Evolutionary conservation across 2,888 invertebrate species (phyloP).

Genomic region (Brassicogethes aeneus): DNA sequence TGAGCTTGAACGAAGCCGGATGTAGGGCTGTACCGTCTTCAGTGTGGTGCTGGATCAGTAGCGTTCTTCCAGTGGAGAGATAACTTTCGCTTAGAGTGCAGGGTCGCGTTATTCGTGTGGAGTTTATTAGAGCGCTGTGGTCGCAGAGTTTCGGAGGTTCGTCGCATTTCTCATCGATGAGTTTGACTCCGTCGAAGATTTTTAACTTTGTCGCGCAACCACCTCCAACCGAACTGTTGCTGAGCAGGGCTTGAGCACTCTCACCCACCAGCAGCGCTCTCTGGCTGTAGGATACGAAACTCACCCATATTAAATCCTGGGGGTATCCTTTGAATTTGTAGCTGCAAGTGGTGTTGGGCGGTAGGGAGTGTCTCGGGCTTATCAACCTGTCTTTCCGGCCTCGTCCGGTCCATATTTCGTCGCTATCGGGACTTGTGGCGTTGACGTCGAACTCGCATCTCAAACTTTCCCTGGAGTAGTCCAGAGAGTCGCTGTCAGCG

Average conservation of each 20-base stretch:
- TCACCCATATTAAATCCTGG: slow-evolving; percentile 77
- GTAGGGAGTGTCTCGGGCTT: slow-evolving; percentile 75
- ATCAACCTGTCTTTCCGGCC: slow-evolving; percentile 65
- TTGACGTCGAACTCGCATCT: slow-evolving; percentile 70
- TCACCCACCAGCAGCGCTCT: slow-evolving; percentile 58
- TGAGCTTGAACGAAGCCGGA: slow-evolving; percentile 61
- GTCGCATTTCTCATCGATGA: slow-evolving; percentile 66
- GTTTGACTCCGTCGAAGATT: slow-evolving; percentile 63
- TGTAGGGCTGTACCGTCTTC: slow-evolving; percentile 71
- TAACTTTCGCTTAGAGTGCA: slow-evolving; percentile 76
- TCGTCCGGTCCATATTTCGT: slow-evolving; percentile 46
- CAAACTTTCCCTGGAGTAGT: slow-evolving; percentile 57
- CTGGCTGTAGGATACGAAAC: slow-evolving; percentile 77
- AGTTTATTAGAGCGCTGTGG: slow-evolving; percentile 65
- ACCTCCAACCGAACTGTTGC: slow-evolving; percentile 31
- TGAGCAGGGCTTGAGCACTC: slow-evolving; percentile 31
- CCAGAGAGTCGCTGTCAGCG: slow-evolving; percentile 78
- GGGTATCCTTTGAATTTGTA: slow-evolving; percentile 75
- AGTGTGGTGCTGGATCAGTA: slow-evolving; percentile 48
- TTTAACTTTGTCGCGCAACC: slow-evolving; percentile 62
- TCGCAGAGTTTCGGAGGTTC: slow-evolving; percentile 75
- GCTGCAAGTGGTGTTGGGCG: slow-evolving; percentile 78
- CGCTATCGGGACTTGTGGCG: slow-evolving; percentile 58
- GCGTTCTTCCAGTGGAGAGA: slow-evolving; percentile 47
- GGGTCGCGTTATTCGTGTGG: slow-evolving; percentile 67